Percentiles rank a stretch among this genome's conserved stretches.
Conservation (phyloP, 2,113 vertebrate genomes). For the Cyprinodon variegatus region DNA sequence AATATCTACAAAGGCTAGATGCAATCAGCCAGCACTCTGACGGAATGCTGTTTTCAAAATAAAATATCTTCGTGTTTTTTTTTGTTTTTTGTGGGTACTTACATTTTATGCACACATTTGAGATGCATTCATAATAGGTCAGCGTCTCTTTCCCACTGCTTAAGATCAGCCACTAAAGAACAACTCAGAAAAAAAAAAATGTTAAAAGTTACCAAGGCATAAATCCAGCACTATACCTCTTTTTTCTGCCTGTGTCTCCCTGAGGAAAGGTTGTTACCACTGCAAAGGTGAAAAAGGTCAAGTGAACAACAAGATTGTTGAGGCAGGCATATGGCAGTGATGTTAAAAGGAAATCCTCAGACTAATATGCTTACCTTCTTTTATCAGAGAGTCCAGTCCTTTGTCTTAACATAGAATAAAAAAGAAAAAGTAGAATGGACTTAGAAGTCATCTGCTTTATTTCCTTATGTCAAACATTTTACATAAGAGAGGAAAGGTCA, state of each 20-base stretch:
- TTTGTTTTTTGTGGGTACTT: not conserved
- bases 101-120: not conserved
- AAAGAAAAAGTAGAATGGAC: conserved; percentile 23
- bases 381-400: conserved; percentile 17
- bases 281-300: conserved; percentile 55
- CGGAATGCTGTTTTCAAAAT: no score
- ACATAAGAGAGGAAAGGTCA: conserved; percentile 74
- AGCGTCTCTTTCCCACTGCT: not conserved
- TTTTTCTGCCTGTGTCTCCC: conserved; percentile 1
- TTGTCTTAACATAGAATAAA: conserved; percentile 11
- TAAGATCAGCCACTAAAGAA: not conserved
- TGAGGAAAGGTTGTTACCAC: conserved; percentile 11
- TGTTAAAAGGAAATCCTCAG: conserved; percentile 51
- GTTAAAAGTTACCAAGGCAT: conserved; percentile 2
- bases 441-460: conserved; percentile 77
- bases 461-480: conserved; percentile 79
- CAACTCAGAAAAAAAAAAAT: conserved; percentile 4
- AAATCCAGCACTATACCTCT: not conserved
- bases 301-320: conserved; percentile 55
- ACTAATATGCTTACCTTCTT: conserved; percentile 67
- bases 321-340: conserved; percentile 58
- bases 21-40: no score
- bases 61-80: no score
- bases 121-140: not conserved
- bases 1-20: not conserved